Conservation (phyloP, 1,140 invertebrate genomes). For the Caligus rogercresseyi region DNA sequence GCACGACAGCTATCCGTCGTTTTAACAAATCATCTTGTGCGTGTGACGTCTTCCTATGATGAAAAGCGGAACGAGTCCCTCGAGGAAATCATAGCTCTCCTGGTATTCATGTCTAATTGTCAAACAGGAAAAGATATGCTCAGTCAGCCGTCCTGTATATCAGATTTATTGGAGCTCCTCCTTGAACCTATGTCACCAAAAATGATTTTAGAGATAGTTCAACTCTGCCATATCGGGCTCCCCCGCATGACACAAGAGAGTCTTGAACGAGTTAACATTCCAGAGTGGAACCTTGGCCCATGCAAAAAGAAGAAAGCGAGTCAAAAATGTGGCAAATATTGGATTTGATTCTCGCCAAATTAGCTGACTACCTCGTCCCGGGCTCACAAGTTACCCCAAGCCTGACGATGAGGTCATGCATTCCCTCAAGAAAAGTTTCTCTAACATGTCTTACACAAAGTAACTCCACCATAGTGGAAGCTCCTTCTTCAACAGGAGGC, state of each 20-base stretch:
- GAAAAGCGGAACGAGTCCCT: conserved; percentile 29
- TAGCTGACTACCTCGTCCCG: conserved; percentile 32
- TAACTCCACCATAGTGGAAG: not conserved
- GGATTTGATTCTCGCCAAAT: conserved; percentile 29
- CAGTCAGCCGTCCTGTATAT: conserved; percentile 31
- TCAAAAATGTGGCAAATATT: conserved; percentile 24
- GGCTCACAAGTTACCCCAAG: conserved; percentile 23
- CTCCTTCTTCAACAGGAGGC: conserved; percentile 21
- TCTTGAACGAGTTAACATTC: conserved; percentile 28
- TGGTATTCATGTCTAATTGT: conserved; percentile 30
- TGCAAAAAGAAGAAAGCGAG: conserved; percentile 1
- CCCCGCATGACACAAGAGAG: conserved; percentile 28
- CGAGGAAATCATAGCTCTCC: conserved; percentile 30
- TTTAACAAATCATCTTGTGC: conserved; percentile 30
- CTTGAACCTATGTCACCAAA: conserved; percentile 31
- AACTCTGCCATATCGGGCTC: conserved; percentile 30
- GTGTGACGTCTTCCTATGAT: conserved; percentile 26
- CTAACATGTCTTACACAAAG: not conserved
- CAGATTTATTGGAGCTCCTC: conserved; percentile 30
- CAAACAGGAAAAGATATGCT: conserved; percentile 31
- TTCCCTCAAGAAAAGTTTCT: not conserved
- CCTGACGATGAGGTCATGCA: not conserved
- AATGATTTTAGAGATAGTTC: conserved; percentile 30
- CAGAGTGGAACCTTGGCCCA: conserved; percentile 27
- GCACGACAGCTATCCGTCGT: conserved; percentile 30